Percentiles rank a stretch among this genome's conserved stretches.
phyloP scores from a whole-genome alignment of 2,797 vertebrate genomes.

The Phoxinus dragarum region DNA sequence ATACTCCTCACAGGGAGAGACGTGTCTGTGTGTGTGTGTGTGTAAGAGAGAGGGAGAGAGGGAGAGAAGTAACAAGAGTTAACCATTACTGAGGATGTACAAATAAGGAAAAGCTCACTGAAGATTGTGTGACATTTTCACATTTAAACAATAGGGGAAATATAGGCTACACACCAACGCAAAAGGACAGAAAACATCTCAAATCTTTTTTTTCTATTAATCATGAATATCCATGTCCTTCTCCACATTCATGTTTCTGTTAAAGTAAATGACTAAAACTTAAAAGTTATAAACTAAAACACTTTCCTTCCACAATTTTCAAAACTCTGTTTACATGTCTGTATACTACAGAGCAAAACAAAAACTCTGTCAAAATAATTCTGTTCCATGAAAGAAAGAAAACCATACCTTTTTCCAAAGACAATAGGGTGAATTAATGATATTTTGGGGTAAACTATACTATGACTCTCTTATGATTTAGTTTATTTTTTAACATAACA shows the following conservation, averaged over 20 bases:
- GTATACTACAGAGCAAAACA: not conserved
- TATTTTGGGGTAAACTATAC: not conserved
- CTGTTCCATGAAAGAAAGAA: not conserved
- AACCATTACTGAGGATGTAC: constrained; percentile 13
- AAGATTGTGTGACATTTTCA: constrained; percentile 46
- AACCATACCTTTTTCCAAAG: not conserved
- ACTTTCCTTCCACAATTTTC: not conserved
- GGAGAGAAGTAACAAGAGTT: not conserved
- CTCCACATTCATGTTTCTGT: not conserved
- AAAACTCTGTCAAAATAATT: not conserved
- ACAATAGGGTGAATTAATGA: not conserved
- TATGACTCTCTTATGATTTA: not conserved
- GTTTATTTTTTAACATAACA: no score
- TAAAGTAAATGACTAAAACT: not conserved
- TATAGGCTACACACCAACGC: not conserved
- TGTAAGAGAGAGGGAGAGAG: not conserved
- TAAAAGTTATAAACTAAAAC: not conserved
- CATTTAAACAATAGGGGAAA: not conserved
- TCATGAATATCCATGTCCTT: not conserved
- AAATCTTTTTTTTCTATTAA: not conserved
- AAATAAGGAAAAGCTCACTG: constrained; percentile 34
- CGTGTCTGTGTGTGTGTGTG: not conserved
- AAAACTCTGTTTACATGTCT: not conserved
- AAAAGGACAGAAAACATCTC: not conserved
- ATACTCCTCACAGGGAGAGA: constrained; percentile 19